Base-by-base conservation (phyloP, 2,888 invertebrate genomes). In the Cantharis rufa region DNA sequence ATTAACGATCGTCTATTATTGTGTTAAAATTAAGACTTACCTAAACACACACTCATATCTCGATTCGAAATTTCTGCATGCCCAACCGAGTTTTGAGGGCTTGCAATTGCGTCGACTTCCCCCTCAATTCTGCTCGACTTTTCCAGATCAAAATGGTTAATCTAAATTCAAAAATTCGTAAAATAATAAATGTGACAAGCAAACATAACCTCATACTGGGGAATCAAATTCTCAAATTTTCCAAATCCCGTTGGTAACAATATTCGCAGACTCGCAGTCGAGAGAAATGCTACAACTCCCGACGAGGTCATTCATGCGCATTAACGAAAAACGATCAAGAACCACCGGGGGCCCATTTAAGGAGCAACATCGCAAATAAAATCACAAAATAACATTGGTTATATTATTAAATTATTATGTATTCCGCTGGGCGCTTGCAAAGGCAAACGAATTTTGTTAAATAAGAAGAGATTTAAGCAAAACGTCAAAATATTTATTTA, bases 21-120 rank as follows among this genome's bases (percentile, higher is more conserved):
- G 27, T 21, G 7, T n/a, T n/a, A 48, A 48, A 48, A 13, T 5
- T 48, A 72, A 71, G 68, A 81, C 82, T 77, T 80, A 85, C 85
- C 87, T 78, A 87, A 83, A 84, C 88, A 88, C 77, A 87, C 84
- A 82, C 87, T 88, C 88, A 88, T 88, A 84, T 82, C 81, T 77
- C 71, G 82, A 82, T 82, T 84, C 75, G 81, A 73, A 71, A 76
- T 78, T 76, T 71, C 78, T 74, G 70, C 80, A 77, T 82, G 71
- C 77, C 79, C 84, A 84, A 78, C 75, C 75, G 79, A 77, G 74
- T 71, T 74, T 71, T 71, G 21, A 74, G 78, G 80, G 83, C 68
- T 79, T 83, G 83, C 78, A 76, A 80, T 79, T 84, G 85, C 86
- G 81, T 86, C 86, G 81, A 86, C 85, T 81, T 85, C 86, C 85